Evolutionary conservation across 2,888 invertebrate genomes (phyloP).

Genomic region (Crepidodera aurea): DNA sequence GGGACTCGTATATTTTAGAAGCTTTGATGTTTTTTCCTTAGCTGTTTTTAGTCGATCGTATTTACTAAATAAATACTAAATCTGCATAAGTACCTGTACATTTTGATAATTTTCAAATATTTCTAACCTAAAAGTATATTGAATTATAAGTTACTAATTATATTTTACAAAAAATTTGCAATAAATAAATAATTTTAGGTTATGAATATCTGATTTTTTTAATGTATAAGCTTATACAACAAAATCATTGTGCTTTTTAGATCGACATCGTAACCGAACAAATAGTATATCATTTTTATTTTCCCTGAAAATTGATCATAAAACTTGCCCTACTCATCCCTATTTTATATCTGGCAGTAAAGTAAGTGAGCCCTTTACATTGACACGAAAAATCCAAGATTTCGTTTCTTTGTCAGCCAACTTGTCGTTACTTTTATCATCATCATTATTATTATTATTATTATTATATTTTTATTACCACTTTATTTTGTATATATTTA

Average conservation of each 20-base stretch:
- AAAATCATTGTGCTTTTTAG: not conserved
- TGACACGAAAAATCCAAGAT: conserved; percentile 30
- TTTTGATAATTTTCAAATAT: not conserved
- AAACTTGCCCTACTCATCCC: conserved; percentile 7
- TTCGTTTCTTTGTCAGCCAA: conserved; percentile 35
- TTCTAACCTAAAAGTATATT: not conserved
- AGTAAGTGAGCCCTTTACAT: conserved; percentile 14
- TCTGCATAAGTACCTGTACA: not conserved
- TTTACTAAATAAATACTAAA: too few species aligned
- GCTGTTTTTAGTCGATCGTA: not conserved
- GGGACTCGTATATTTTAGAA: not conserved
- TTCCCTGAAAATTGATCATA: not conserved
- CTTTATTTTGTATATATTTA: conserved; percentile 34
- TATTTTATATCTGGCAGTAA: conserved; percentile 15
- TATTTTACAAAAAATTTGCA: too few species aligned
- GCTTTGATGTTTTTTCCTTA: not conserved
- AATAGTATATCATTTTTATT: not conserved
- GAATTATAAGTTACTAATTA: too few species aligned
- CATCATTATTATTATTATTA: conserved; percentile 31
- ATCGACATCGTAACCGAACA: not conserved
- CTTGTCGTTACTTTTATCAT: conserved; percentile 6
- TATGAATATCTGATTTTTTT: not conserved
- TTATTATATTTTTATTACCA: conserved; percentile 40
- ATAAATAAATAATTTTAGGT: not conserved
- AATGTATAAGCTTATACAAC: not conserved